These are phyloP conservation scores for Liodrosophila aerea DNA, from an alignment of 2,888 invertebrate species.

Conservation along the genomic window DNA sequence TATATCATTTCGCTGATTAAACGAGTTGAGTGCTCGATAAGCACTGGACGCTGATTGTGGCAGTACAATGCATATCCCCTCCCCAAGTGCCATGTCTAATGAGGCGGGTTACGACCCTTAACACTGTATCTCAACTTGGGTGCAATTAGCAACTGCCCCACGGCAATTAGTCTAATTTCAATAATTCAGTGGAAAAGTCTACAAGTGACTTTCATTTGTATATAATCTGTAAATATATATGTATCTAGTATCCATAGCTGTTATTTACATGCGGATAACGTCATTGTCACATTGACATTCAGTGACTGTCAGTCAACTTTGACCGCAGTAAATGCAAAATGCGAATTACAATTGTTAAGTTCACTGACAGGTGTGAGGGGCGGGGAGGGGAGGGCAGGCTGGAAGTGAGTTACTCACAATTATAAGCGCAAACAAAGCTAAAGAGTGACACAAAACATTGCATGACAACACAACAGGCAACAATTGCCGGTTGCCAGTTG, in stretches of 20 bases:
- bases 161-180: conserved; percentile 45
- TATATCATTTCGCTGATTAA: conserved; percentile 3
- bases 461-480: conserved; percentile 54
- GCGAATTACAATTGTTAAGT: conserved; percentile 46
- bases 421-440: conserved; percentile 55
- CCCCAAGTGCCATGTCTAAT: conserved; percentile 1
- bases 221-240: neutral
- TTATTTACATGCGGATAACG: neutral
- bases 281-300: conserved; percentile 35
- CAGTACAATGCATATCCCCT: neutral
- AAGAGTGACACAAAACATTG: conserved; percentile 52
- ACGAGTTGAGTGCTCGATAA: neutral
- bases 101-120: conserved; percentile 13
- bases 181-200: conserved; percentile 59
- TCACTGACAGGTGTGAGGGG: conserved; percentile 50
- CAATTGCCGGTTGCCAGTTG: conserved; percentile 46
- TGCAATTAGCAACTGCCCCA: conserved; percentile 36
- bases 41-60: neutral
- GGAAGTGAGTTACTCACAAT: conserved; percentile 39
- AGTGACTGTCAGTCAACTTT: conserved; percentile 69
- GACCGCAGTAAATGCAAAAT: conserved; percentile 57
- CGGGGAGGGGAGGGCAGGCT: conserved; percentile 9
- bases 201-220: too few species aligned
- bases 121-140: conserved; percentile 4
- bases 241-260: neutral